A percentile compares a stretch with the other conserved stretches of the same genome.
Conservation (phyloP, 2,888 invertebrate species). For the Megalurothrips usitatus region DNA sequence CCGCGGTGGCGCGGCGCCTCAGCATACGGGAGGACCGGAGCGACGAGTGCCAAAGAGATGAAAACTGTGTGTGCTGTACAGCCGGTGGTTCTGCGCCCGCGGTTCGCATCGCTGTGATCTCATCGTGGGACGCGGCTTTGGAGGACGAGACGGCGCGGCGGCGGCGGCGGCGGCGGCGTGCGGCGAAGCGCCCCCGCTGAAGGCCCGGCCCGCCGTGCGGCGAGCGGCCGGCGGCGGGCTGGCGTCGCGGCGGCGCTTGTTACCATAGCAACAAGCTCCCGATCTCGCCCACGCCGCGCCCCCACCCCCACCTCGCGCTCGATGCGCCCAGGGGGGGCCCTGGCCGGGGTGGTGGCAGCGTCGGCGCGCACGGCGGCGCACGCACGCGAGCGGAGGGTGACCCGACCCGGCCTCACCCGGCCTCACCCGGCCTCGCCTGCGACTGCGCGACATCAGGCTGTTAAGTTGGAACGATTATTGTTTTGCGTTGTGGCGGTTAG, state of each 20-base stretch:
- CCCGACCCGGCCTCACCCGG: background rate
- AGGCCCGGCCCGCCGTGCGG: too few species aligned
- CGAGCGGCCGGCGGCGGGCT: background rate
- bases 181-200: too few species aligned
- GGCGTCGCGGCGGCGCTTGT: background rate
- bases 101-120: too few species aligned
- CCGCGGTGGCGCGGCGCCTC: too few species aligned
- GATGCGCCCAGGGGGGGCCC: background rate
- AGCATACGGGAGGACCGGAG: too few species aligned
- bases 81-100: too few species aligned
- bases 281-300: constrained; percentile 1
- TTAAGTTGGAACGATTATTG: constrained; percentile 25
- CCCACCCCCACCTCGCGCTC: background rate
- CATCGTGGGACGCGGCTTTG: too few species aligned
- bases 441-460: constrained; percentile 19
- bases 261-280: constrained; percentile 5
- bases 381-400: background rate
- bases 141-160: too few species aligned
- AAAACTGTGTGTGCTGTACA: too few species aligned
- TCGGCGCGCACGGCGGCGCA: background rate
- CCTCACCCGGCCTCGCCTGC: background rate
- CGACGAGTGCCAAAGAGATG: too few species aligned
- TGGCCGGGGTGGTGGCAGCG: background rate
- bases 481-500: constrained; percentile 21
- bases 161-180: too few species aligned